Evolutionary conservation across 2,797 vertebrate genomes (phyloP).

Genomic region (Euphonia xanthogaster): DNA sequence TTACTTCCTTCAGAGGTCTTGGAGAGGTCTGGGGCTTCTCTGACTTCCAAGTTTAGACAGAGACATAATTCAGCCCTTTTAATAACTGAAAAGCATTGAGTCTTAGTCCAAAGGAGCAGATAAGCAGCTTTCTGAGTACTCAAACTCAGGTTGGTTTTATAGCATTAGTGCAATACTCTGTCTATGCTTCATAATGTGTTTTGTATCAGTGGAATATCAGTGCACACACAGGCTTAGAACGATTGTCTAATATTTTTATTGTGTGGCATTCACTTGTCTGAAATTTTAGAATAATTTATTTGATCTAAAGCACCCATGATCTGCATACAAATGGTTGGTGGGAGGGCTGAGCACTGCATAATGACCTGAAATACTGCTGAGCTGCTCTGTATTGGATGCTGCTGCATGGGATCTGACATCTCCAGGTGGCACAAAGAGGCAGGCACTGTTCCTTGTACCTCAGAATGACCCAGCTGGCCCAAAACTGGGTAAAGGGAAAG

Average conservation of each 20-base stretch:
- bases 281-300: not conserved
- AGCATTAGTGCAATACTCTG: constrained; percentile 14
- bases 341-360: not conserved
- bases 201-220: not conserved
- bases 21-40: not conserved
- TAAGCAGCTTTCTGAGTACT: constrained; percentile 57
- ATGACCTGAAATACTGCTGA: not conserved
- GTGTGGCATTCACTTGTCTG: not conserved
- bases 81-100: constrained; percentile 53
- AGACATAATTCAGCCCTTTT: constrained; percentile 35
- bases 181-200: not conserved
- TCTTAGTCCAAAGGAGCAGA: constrained; percentile 47
- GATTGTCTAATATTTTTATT: not conserved
- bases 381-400: not conserved
- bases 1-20: not conserved
- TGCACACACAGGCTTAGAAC: not conserved
- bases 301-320: not conserved
- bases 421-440: not conserved
- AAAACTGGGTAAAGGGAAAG: not conserved
- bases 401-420: not conserved
- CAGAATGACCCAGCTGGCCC: not conserved
- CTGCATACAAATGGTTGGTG: not conserved
- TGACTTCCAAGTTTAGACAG: not conserved
- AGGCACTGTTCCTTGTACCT: not conserved
- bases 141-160: constrained; percentile 31